phyloP scores from a whole-genome alignment of 2,888 invertebrate genomes.

The Argyresthia albistria region DNA sequence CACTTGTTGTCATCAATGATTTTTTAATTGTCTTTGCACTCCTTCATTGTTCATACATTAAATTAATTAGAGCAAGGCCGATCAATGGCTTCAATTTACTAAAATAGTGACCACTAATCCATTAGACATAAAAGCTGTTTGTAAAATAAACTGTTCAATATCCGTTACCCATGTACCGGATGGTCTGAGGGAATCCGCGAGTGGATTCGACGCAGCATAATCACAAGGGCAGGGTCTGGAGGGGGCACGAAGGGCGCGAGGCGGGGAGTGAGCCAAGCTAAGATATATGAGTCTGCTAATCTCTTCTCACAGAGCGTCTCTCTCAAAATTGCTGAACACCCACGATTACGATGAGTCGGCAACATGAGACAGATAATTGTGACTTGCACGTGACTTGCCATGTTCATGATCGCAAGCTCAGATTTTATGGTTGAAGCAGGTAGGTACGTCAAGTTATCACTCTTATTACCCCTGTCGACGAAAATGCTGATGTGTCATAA shows the following conservation, averaged over 20 bases:
- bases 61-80: no score
- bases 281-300: slow-evolving; percentile 41
- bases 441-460: no score
- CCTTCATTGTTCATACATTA: no score
- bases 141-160: slow-evolving; percentile 7
- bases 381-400: neutral
- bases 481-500: no score
- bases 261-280: slow-evolving; percentile 8
- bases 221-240: slow-evolving; percentile 23
- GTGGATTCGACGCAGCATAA: slow-evolving; percentile 20
- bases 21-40: no score
- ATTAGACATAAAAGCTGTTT: no score
- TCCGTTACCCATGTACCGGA: slow-evolving; percentile 4
- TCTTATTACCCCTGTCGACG: no score
- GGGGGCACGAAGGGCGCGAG: no score
- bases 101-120: no score
- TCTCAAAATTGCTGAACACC: slow-evolving; percentile 38
- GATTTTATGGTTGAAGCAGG: neutral
- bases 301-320: slow-evolving; percentile 33
- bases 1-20: no score
- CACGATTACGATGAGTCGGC: neutral
- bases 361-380: neutral
- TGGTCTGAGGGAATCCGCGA: slow-evolving; percentile 4
- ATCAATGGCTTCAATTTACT: no score
- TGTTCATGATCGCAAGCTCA: neutral